Percentiles rank a stretch among this genome's conserved stretches.
Conservation (phyloP, 2,888 invertebrate species). For the Papilio demoleus region DNA sequence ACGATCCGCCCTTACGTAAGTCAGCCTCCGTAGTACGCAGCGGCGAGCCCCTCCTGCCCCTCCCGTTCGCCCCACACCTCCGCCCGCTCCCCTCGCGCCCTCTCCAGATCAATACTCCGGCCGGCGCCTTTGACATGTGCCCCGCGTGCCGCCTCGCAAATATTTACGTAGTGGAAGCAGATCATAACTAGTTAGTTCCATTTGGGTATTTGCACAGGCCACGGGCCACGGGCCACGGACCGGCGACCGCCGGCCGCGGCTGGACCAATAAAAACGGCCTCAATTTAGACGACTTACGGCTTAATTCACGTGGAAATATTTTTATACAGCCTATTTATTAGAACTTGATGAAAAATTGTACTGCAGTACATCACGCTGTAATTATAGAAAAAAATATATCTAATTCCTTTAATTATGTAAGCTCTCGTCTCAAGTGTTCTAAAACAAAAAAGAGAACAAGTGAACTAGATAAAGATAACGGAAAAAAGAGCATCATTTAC, state of each 20-base stretch:
- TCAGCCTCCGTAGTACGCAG: constrained; percentile 64
- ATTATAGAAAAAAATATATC: neutral
- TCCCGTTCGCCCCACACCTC: constrained; percentile 44
- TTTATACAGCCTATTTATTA: constrained; percentile 11
- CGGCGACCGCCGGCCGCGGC: constrained; percentile 38
- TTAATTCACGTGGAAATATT: constrained; percentile 29
- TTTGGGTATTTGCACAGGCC: constrained; percentile 63
- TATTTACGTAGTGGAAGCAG: constrained; percentile 81
- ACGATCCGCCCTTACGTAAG: constrained; percentile 79
- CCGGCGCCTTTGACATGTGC: constrained; percentile 82
- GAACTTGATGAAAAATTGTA: neutral
- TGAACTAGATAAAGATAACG: neutral
- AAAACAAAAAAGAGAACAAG: neutral
- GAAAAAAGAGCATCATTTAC: neutral
- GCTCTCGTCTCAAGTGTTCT: neutral
- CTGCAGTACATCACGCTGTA: neutral
- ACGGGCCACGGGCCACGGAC: constrained; percentile 48
- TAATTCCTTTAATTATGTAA: neutral
- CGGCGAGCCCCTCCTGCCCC: constrained; percentile 48
- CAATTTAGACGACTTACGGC: constrained; percentile 52
- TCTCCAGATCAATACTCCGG: constrained; percentile 81
- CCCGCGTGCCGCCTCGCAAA: constrained; percentile 77
- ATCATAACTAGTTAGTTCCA: constrained; percentile 76
- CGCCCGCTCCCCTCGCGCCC: constrained; percentile 49
- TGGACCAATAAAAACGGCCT: constrained; percentile 53